Conservation (phyloP, 2,113 vertebrate species). For the Plotosus lineatus region DNA sequence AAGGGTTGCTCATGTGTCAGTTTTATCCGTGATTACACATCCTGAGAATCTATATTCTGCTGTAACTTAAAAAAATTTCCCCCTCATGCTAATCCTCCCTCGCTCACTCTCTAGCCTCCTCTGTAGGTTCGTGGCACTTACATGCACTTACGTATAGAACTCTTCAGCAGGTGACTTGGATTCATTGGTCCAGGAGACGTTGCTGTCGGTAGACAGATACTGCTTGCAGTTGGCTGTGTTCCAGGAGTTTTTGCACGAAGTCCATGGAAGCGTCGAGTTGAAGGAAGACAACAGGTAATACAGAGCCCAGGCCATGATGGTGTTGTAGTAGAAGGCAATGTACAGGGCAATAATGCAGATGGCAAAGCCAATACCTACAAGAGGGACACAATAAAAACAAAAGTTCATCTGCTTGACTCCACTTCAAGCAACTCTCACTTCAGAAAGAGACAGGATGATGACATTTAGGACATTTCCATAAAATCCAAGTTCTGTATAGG, state of each 20-base stretch:
- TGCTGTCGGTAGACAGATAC: slow-evolving; percentile 85
- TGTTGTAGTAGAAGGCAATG: slow-evolving; percentile 97
- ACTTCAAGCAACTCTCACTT: slow-evolving; percentile 52
- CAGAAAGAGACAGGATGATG: slow-evolving; percentile 50
- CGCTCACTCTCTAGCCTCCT: slow-evolving; percentile 26
- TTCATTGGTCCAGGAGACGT: slow-evolving; percentile 82
- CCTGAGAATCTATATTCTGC: not conserved
- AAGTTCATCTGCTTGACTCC: slow-evolving; percentile 28
- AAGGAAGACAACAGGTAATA: slow-evolving; percentile 96
- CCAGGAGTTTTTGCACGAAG: slow-evolving; percentile 88
- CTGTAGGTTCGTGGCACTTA: slow-evolving; percentile 68
- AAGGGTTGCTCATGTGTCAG: not conserved
- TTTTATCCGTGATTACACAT: not conserved
- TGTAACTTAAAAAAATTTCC: not conserved
- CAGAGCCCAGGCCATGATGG: slow-evolving; percentile 97
- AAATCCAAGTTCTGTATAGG: slow-evolving; percentile 56
- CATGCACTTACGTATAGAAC: slow-evolving; percentile 97
- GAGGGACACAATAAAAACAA: not conserved
- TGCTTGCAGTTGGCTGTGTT: slow-evolving; percentile 90
- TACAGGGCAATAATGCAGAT: slow-evolving; percentile 96
- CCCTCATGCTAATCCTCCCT: slow-evolving; percentile 12
- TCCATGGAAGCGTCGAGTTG: slow-evolving; percentile 86
- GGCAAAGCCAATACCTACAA: slow-evolving; percentile 89
- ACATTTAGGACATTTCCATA: slow-evolving; percentile 70
- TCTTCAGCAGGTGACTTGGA: slow-evolving; percentile 94